phyloP scores from a whole-genome alignment of 2,888 invertebrate species.

The Crossocerus cetratus region DNA sequence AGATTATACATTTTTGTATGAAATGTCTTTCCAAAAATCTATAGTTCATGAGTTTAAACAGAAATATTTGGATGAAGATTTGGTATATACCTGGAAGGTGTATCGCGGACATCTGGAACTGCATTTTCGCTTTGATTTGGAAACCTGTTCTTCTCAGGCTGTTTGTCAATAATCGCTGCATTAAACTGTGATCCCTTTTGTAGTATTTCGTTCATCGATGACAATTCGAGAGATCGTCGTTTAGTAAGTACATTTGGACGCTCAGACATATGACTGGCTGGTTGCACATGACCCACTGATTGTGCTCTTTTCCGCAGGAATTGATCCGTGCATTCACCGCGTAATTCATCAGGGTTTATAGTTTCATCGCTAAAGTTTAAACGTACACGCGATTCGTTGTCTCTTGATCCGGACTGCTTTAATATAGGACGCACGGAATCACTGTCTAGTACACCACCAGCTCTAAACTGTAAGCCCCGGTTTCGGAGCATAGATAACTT shows the following conservation, averaged over 20 bases:
- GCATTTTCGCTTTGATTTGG: too few species aligned
- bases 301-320: constrained; percentile 70
- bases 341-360: constrained; percentile 75
- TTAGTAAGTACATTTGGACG: constrained; percentile 48
- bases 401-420: constrained; percentile 80
- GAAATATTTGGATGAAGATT: too few species aligned
- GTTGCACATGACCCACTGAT: constrained; percentile 69
- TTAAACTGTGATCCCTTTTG: constrained; percentile 33
- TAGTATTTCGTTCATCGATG: constrained; percentile 47
- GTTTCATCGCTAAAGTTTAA: constrained; percentile 81
- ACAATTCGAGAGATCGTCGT: constrained; percentile 60
- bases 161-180: too few species aligned
- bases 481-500: constrained; percentile 80
- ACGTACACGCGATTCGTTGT: constrained; percentile 82
- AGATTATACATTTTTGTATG: too few species aligned
- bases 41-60: too few species aligned
- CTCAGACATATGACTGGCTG: constrained; percentile 54
- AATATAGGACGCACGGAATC: constrained; percentile 82
- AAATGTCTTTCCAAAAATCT: too few species aligned
- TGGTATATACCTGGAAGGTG: too few species aligned
- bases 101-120: too few species aligned
- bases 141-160: too few species aligned
- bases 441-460: constrained; percentile 79
- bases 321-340: constrained; percentile 77
- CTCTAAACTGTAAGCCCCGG: constrained; percentile 79